phyloP scores from a whole-genome alignment of 2,888 invertebrate species.

The Diaphora mendica region DNA sequence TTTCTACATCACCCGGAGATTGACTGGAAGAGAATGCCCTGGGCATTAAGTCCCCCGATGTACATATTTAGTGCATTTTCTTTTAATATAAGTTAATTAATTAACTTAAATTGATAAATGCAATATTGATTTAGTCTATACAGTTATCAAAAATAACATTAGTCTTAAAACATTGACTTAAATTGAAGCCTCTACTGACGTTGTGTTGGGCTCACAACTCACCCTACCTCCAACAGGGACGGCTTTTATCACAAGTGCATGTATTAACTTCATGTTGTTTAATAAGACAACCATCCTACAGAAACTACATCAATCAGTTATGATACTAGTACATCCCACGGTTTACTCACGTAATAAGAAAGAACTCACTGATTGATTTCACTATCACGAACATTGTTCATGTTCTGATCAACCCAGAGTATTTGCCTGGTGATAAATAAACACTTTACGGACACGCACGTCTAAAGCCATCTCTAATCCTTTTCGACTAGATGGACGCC shows the following conservation, averaged over 20 bases:
- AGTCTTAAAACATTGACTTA: neutral
- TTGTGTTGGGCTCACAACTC: constrained; percentile 5
- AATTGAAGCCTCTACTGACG: neutral
- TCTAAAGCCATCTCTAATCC: constrained; percentile 14
- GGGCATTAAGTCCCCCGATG: no score
- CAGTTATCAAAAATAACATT: neutral
- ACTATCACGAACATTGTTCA: neutral
- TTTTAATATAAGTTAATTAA: no score
- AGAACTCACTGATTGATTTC: neutral
- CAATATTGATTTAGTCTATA: neutral
- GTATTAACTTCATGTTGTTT: constrained; percentile 14
- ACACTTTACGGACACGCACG: constrained; percentile 10
- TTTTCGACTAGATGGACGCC: constrained; percentile 13
- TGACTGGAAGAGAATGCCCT: no score
- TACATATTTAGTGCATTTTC: no score
- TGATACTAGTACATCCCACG: neutral
- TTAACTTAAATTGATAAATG: no score
- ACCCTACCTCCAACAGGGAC: constrained; percentile 15
- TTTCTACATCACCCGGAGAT: no score
- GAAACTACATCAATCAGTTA: neutral
- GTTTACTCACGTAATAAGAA: neutral
- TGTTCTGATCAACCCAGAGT: neutral
- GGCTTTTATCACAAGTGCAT: constrained; percentile 11
- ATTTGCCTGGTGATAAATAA: constrained; percentile 8
- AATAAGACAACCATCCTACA: constrained; percentile 1